phyloP scores from a whole-genome alignment of 2,113 vertebrate species.

The Columbina picui region DNA sequence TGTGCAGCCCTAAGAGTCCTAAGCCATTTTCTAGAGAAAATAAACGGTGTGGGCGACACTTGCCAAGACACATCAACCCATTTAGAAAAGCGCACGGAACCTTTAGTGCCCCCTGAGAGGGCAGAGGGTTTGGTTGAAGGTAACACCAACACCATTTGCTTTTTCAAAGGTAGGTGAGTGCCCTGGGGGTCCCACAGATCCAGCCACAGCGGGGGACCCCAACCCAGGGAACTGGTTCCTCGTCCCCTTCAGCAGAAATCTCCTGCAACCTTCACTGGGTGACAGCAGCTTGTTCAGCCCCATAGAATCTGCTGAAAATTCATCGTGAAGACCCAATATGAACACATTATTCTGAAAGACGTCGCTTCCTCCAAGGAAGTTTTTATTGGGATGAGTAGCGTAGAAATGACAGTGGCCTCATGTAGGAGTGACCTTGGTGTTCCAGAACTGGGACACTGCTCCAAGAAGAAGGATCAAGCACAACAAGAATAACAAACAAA shows the following conservation, averaged over 20 bases:
- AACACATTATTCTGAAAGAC: neutral
- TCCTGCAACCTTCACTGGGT: neutral
- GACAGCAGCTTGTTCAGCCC: neutral
- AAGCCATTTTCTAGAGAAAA: neutral
- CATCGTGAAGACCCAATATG: neutral
- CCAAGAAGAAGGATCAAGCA: neutral
- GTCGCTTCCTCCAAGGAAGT: neutral
- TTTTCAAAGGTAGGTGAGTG: neutral
- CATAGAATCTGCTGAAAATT: neutral
- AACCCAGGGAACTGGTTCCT: neutral
- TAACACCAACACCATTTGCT: neutral
- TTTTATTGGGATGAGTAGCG: neutral
- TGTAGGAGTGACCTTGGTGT: neutral
- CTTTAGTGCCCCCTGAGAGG: neutral
- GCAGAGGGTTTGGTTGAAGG: neutral
- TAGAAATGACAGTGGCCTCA: neutral
- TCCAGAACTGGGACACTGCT: neutral
- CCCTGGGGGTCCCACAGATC: neutral
- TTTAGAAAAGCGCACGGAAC: neutral
- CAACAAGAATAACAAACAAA: slow-evolving; percentile 25
- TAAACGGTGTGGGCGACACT: neutral
- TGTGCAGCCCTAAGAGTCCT: neutral
- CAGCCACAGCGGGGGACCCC: neutral
- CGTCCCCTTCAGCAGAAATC: neutral
- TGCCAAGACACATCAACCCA: neutral